Evolutionary conservation across 1,140 invertebrate species (phyloP).

Genomic region (Batillaria attramentaria): DNA sequence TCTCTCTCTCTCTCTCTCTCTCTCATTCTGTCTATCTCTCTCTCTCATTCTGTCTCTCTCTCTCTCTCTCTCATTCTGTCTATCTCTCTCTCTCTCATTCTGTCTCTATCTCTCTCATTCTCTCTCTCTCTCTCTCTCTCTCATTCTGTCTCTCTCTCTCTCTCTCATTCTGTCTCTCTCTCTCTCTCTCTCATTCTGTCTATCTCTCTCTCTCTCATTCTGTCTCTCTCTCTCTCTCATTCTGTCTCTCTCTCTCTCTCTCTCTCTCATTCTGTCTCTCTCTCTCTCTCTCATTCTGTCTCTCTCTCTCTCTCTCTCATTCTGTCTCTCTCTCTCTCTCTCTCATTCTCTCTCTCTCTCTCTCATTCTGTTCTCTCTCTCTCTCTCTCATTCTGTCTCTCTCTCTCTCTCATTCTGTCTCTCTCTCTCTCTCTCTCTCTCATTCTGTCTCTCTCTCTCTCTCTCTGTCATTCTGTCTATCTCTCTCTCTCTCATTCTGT

Average conservation of each 20-base stretch:
- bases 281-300: not conserved
- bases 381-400: not conserved
- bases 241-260: not conserved
- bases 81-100: not conserved
- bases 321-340: not conserved
- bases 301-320: not conserved
- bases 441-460: not conserved
- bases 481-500: not conserved
- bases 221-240: not conserved
- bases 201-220: not conserved
- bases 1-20: constrained; percentile 2
- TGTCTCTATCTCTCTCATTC: not conserved
- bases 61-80: not conserved
- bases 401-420: not conserved
- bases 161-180: not conserved
- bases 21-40: not conserved
- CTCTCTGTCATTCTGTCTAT: not conserved
- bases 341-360: not conserved
- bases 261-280: not conserved
- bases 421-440: not conserved
- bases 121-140: not conserved
- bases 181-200: not conserved
- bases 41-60: not conserved
- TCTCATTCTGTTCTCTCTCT: not conserved
- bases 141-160: not conserved